phyloP scores from a whole-genome alignment of 2,888 invertebrate species.

The Amiota communis region DNA sequence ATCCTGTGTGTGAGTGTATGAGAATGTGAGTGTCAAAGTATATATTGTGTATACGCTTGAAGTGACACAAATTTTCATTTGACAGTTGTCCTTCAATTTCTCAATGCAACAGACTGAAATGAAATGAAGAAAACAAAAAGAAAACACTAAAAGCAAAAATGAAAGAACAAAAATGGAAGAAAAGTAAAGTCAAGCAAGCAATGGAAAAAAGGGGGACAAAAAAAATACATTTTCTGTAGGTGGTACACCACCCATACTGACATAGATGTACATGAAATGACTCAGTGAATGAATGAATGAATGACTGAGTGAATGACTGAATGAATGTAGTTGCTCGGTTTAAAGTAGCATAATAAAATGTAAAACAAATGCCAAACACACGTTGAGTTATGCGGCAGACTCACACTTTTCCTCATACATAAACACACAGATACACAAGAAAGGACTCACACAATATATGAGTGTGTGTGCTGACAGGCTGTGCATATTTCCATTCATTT shows the following conservation, averaged over 20 bases:
- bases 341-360: constrained; percentile 60
- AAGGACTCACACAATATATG: constrained; percentile 4
- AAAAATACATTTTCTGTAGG: background rate
- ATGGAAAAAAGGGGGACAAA: constrained; percentile 36
- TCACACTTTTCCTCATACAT: constrained; percentile 17
- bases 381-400: constrained; percentile 52
- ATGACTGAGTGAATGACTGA: background rate
- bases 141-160: constrained; percentile 25
- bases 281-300: background rate
- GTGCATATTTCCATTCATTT: constrained; percentile 28
- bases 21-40: constrained; percentile 7
- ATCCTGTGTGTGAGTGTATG: background rate
- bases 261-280: background rate
- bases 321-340: constrained; percentile 22
- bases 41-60: constrained; percentile 29
- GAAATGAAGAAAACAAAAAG: background rate
- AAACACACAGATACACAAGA: background rate
- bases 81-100: constrained; percentile 48
- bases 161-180: constrained; percentile 4
- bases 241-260: no score
- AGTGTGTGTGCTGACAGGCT: constrained; percentile 36
- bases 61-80: constrained; percentile 40
- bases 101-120: constrained; percentile 29
- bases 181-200: constrained; percentile 30
- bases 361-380: constrained; percentile 61